These are phyloP conservation scores for Drosophila longiperda DNA, from an alignment of 2,888 invertebrate species.

Conservation along the genomic window DNA sequence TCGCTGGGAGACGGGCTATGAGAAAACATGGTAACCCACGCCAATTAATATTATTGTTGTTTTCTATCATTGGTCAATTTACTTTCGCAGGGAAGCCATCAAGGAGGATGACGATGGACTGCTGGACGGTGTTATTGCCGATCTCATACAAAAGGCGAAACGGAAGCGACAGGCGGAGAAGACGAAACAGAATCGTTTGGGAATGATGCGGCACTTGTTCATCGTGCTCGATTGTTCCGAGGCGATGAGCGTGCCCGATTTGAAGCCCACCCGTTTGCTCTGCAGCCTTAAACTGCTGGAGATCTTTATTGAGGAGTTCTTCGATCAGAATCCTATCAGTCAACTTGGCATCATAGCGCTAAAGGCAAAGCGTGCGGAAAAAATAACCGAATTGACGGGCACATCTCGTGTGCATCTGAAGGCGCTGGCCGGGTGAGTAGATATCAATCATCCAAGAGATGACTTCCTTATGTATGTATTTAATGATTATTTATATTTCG, in stretches of 20 bases:
- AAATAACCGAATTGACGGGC: constrained; percentile 95
- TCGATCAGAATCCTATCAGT: constrained; percentile 99
- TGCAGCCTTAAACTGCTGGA: constrained; percentile 96
- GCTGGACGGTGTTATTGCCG: constrained; percentile 95
- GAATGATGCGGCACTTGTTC: constrained; percentile 99
- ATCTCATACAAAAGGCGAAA: constrained; percentile 95
- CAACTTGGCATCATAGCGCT: constrained; percentile 97
- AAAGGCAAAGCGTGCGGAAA: constrained; percentile 97
- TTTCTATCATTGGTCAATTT: background rate
- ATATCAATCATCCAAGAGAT: too few species aligned
- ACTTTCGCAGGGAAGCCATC: constrained; percentile 92
- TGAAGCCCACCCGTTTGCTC: constrained; percentile 95
- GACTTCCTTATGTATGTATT: background rate
- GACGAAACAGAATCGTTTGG: constrained; percentile 91
- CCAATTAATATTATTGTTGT: background rate
- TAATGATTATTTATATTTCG: background rate
- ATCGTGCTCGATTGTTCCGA: constrained; percentile 97
- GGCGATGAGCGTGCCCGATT: constrained; percentile 96
- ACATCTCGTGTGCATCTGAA: constrained; percentile 92
- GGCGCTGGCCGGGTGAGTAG: constrained; percentile 86
- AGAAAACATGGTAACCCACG: constrained; percentile 92
- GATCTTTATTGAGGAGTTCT: constrained; percentile 97
- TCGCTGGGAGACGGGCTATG: constrained; percentile 97
- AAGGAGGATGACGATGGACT: constrained; percentile 98
- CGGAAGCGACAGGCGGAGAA: constrained; percentile 90